Evolutionary conservation across 2,113 vertebrate species (phyloP).

Genomic region (Pterocles gutturalis): DNA sequence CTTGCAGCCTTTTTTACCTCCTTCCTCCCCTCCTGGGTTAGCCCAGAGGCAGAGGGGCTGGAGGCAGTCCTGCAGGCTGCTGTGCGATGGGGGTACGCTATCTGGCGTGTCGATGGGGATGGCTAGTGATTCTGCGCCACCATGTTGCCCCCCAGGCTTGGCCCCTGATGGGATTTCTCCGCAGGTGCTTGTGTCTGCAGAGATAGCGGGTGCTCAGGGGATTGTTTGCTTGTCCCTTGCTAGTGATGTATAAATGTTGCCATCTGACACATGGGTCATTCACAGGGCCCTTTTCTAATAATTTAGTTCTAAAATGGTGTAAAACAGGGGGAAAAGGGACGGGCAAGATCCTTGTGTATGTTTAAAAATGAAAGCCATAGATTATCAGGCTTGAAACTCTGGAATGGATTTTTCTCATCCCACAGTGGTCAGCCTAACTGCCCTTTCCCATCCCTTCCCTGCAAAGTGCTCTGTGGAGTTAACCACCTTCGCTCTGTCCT

Average conservation of each 20-base stretch:
- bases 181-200: background rate
- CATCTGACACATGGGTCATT: background rate
- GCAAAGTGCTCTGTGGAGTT: accelerated
- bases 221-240: background rate
- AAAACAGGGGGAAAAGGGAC: background rate
- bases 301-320: background rate
- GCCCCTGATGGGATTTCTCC: background rate
- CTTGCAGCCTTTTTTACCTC: background rate
- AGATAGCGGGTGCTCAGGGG: background rate
- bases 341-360: background rate
- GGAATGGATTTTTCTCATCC: background rate
- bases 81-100: accelerated
- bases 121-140: accelerated
- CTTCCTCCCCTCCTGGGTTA: background rate
- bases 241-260: background rate
- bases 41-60: background rate
- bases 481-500: accelerated
- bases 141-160: background rate
- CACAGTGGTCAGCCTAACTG: background rate
- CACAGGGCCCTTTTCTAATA: background rate
- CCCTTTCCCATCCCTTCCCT: background rate
- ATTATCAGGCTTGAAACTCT: background rate
- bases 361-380: background rate
- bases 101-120: too few species aligned
- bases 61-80: background rate